These are phyloP conservation scores for Cryptops parisi DNA, from an alignment of 2,888 invertebrate genomes.

Conservation along the genomic window DNA sequence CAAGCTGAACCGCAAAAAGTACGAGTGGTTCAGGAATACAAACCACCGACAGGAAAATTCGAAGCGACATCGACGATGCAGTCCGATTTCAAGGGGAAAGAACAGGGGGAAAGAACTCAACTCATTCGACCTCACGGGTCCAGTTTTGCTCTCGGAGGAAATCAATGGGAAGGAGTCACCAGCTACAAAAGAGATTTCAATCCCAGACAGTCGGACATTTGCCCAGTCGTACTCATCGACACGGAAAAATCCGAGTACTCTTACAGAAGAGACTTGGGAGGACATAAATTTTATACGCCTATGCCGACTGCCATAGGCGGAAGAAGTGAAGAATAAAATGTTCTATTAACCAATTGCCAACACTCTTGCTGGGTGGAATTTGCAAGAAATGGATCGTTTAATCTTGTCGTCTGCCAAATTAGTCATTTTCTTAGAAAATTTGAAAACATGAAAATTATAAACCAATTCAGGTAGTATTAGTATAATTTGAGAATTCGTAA, in stretches of 20 bases:
- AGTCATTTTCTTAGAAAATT: too few relatives aligned
- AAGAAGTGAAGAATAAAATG: too few relatives aligned
- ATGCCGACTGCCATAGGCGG: too few relatives aligned
- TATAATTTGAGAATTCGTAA: too few relatives aligned
- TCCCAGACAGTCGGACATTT: neutral
- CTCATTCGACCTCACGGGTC: neutral
- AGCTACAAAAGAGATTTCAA: neutral
- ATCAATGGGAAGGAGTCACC: neutral
- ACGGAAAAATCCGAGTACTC: conserved; percentile 3
- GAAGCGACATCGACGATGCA: neutral
- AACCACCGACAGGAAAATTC: conserved; percentile 9
- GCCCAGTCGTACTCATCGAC: conserved; percentile 4
- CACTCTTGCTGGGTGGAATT: too few relatives aligned
- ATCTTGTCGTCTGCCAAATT: too few relatives aligned
- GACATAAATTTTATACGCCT: conserved; percentile 9
- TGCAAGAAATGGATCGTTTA: too few relatives aligned
- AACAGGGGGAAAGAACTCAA: neutral
- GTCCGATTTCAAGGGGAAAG: neutral
- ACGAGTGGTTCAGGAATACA: conserved; percentile 3
- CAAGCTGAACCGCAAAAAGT: neutral
- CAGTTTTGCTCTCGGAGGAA: neutral
- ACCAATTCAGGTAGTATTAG: too few relatives aligned
- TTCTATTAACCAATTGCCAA: too few relatives aligned
- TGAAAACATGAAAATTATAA: too few relatives aligned
- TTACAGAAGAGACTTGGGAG: neutral